Percentiles rank a stretch among this genome's conserved stretches.
Conservation (phyloP, 2,797 vertebrate genomes). For the Danio kyathit region DNA sequence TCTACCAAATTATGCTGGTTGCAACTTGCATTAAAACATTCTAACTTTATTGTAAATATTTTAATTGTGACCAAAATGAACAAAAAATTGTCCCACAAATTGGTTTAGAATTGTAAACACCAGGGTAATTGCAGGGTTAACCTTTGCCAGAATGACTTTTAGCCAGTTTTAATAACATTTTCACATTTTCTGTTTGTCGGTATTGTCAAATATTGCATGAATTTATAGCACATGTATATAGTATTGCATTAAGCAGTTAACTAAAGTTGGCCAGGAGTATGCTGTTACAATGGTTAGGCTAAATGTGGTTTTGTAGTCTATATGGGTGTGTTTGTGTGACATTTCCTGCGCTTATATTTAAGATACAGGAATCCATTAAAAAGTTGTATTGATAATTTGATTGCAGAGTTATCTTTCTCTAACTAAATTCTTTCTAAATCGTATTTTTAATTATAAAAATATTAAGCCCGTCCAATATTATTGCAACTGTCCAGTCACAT, state of each 20-base stretch:
- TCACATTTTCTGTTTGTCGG: background rate
- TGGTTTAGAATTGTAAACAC: background rate
- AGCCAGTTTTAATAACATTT: background rate
- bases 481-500: too few relatives aligned
- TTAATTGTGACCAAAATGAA: background rate
- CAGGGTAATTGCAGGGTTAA: background rate
- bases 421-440: too few relatives aligned
- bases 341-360: background rate
- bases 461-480: too few relatives aligned
- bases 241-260: background rate
- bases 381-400: too few relatives aligned
- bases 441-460: too few relatives aligned
- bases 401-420: too few relatives aligned
- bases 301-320: background rate
- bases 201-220: background rate
- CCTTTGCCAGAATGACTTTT: background rate
- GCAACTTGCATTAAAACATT: conserved; percentile 16
- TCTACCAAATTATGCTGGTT: background rate
- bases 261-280: background rate
- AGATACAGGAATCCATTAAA: background rate
- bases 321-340: background rate
- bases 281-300: background rate
- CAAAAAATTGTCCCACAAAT: background rate
- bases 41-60: conserved; percentile 11
- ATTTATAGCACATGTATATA: background rate